Conservation (phyloP, 2,888 invertebrate genomes). For the Mantis religiosa region DNA sequence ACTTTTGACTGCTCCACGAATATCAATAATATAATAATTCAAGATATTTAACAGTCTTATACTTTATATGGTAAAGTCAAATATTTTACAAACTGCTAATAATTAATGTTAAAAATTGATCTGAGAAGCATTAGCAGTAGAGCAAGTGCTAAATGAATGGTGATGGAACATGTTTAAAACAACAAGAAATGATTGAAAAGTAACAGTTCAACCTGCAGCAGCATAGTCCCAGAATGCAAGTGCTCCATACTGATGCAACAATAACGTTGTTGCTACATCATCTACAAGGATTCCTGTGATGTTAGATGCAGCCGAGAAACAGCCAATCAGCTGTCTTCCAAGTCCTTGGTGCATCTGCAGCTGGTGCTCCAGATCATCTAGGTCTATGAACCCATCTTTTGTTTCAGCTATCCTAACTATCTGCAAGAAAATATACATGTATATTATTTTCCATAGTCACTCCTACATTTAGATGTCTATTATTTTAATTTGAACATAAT, state of each 20-base stretch:
- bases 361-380: conserved; percentile 68
- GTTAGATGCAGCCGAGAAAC: conserved; percentile 82
- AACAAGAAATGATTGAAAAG: background rate
- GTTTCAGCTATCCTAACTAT: conserved; percentile 75
- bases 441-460: too few relatives aligned
- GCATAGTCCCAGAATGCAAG: conserved; percentile 89
- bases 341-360: conserved; percentile 55
- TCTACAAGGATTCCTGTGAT: conserved; percentile 85
- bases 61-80: too few relatives aligned
- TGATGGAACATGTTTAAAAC: too few relatives aligned
- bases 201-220: conserved; percentile 55
- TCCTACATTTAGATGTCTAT: too few relatives aligned
- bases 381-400: conserved; percentile 72
- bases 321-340: conserved; percentile 71
- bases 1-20: too few relatives aligned
- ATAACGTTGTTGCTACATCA: conserved; percentile 73
- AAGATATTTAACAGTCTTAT: too few relatives aligned
- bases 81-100: too few relatives aligned
- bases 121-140: too few relatives aligned
- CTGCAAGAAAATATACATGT: conserved; percentile 45
- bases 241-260: conserved; percentile 78
- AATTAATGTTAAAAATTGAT: too few relatives aligned
- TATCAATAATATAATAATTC: too few relatives aligned
- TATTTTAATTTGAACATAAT: too few relatives aligned
- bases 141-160: too few relatives aligned